Evolutionary conservation across 2,113 vertebrate genomes (phyloP).

Genomic region (Cryptomyrus ogoouensis): DNA sequence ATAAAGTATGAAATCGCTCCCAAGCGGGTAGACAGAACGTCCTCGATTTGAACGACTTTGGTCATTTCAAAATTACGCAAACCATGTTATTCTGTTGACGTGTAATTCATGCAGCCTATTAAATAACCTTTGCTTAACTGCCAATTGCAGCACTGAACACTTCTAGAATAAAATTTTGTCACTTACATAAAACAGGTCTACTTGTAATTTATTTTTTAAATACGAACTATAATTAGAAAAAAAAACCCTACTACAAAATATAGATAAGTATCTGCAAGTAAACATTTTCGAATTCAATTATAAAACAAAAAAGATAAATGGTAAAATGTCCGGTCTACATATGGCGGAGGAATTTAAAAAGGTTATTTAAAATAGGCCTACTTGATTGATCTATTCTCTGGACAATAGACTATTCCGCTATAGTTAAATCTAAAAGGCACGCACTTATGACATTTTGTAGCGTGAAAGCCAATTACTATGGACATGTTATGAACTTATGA

Average conservation of each 20-base stretch:
- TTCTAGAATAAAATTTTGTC: neutral
- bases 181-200: neutral
- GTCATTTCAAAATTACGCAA: neutral
- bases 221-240: neutral
- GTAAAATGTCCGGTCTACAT: neutral
- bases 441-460: neutral
- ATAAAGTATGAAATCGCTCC: neutral
- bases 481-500: neutral
- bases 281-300: neutral
- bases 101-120: neutral
- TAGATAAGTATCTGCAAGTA: neutral
- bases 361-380: neutral
- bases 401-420: neutral
- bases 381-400: neutral
- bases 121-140: neutral
- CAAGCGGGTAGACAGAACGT: neutral
- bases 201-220: neutral
- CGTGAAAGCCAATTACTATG: conserved; percentile 3
- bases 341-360: neutral
- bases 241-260: neutral
- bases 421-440: neutral
- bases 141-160: neutral
- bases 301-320: neutral
- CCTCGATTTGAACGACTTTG: neutral
- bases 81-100: neutral